Percentiles rank a stretch among this genome's conserved stretches.
These are phyloP conservation scores for Podiceps cristatus DNA, from an alignment of 2,113 vertebrate species.

Conservation along the genomic window DNA sequence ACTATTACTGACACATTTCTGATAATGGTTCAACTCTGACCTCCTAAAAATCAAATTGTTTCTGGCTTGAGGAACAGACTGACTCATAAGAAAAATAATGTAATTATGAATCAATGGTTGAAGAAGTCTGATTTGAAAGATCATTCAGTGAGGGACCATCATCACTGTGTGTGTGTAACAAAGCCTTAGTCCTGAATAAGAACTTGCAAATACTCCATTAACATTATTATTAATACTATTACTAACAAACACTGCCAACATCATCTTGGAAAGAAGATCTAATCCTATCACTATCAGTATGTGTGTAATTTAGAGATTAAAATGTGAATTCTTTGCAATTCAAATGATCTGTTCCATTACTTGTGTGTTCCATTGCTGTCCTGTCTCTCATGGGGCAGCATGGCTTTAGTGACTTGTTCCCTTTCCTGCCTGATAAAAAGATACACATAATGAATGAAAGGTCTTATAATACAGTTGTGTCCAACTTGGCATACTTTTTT, in stretches of 20 bases:
- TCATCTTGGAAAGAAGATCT: neutral
- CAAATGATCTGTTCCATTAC: neutral
- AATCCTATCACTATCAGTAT: neutral
- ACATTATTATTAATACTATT: neutral
- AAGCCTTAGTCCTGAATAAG: neutral
- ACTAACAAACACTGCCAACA: neutral
- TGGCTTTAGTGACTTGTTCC: neutral
- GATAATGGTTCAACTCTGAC: neutral
- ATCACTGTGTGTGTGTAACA: rapidly evolving
- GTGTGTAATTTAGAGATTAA: neutral
- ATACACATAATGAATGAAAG: neutral
- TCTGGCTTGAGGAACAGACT: neutral
- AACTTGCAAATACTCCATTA: neutral
- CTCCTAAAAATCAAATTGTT: neutral
- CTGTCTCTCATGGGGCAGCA: neutral
- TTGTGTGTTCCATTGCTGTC: neutral
- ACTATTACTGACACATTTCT: neutral
- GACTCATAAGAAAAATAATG: neutral
- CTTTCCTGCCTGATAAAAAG: neutral
- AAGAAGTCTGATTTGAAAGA: neutral
- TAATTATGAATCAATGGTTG: neutral
- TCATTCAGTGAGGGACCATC: neutral
- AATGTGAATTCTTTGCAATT: neutral
- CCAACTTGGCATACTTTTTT: neutral
- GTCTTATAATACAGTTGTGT: neutral